Conservation (phyloP, 2,113 vertebrate genomes). For the Microcebus lehilahytsara region DNA sequence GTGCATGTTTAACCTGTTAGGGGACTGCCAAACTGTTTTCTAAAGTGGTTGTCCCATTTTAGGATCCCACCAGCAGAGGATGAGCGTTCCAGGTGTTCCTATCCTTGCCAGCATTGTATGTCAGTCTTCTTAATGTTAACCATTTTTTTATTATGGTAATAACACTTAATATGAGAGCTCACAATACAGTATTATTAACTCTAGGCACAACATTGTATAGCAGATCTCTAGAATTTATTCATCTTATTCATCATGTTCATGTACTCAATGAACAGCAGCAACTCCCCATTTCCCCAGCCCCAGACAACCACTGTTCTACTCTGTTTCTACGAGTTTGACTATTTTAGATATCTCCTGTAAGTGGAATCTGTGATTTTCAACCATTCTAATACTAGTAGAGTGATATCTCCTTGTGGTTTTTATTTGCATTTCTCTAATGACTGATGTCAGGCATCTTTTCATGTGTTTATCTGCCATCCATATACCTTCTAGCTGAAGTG, state of each 20-base stretch:
- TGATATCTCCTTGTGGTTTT: background rate
- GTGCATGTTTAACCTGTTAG: background rate
- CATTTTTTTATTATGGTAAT: background rate
- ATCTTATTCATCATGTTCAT: background rate
- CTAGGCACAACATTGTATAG: no score
- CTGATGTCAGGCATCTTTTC: background rate
- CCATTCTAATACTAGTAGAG: background rate
- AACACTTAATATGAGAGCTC: background rate
- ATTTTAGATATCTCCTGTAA: background rate
- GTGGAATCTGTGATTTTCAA: background rate
- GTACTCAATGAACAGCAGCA: background rate
- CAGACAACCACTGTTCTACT: background rate
- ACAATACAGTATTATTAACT: background rate
- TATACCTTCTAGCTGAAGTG: background rate
- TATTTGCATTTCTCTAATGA: conserved; percentile 1
- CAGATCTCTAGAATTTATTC: background rate
- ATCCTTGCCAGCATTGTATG: background rate
- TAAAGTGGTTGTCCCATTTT: background rate
- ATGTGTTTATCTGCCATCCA: background rate
- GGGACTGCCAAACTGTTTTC: background rate
- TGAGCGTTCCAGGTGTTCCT: background rate
- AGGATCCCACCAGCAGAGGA: background rate
- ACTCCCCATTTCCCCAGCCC: no score
- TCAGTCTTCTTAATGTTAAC: background rate
- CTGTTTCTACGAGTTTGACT: background rate